Base-by-base conservation (phyloP, 2,113 vertebrate genomes). In the Gnathonemus echidnorhynchus region DNA sequence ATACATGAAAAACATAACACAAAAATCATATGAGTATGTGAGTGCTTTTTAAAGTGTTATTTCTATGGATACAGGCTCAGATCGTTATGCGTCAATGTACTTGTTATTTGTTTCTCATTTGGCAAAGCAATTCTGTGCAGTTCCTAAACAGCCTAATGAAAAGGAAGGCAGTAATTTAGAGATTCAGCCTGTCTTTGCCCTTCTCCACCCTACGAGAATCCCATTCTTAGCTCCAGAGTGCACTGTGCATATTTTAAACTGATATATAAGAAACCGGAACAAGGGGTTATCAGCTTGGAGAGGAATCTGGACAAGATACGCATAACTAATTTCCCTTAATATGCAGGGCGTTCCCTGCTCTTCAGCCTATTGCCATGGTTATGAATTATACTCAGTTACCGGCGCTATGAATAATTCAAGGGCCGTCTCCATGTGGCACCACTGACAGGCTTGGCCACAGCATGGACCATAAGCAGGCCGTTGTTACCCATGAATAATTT, bases 291-390 rank as follows among this genome's bases (percentile, higher is more conserved):
- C 70, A 46, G 50, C 35, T n/a, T 86, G 11, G 42, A 53, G 77
- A 86, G 88, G 66, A 45, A 58, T 89, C 39, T 86, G 52, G 15
- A 31, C 42, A 48, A 62, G 27, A 52, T 85, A 52, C 50, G 48
- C 13, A 89, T 83, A 52, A 42, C 49, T 83, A 83, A 89, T 89
- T 53, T 39, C 15, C 77, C 77, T 86, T 80, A 89, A 89, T 85
- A 89, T 84, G 80, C 80, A 89, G 19, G 27, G 42, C 13, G 39
- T 58, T 89, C 35, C 10, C 31, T 85, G 89, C 49, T 46, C 48
- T 50, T 89, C 89, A 85, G 39, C 17, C 83, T 85, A 89, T 53
- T 31, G 80, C 21, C 19, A n/a, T 24, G 50, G 49, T n/a, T 85
- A n/a, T 5, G 49, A 24, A 85, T 62, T 53, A 84, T 89, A 31